Evolutionary conservation across 2,888 invertebrate genomes (phyloP).

Genomic region (Parasteatoda lunata): DNA sequence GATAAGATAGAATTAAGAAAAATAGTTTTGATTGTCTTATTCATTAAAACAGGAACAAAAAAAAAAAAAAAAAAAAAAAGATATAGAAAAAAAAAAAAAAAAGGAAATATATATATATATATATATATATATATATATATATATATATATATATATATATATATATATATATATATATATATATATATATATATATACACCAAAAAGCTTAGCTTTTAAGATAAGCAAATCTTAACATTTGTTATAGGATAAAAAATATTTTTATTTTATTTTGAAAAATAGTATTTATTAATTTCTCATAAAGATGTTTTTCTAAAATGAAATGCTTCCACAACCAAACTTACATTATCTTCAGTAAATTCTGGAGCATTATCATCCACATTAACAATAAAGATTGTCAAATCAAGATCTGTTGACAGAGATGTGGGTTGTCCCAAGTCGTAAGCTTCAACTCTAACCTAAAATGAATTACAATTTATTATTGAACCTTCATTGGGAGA

Average conservation of each 20-base stretch:
- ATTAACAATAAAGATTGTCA: constrained; percentile 90
- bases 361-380: constrained; percentile 92
- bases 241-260: not conserved
- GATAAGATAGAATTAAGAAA: too few species aligned
- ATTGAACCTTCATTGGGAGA: too few species aligned
- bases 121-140: too few species aligned
- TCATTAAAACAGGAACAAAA: too few species aligned
- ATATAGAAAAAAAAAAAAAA: not conserved
- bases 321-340: constrained; percentile 65
- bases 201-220: not conserved
- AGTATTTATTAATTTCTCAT: not conserved
- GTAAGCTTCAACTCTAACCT: constrained; percentile 92
- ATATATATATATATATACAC: constrained; percentile 7
- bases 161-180: not conserved
- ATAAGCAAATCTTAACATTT: not conserved
- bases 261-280: not conserved
- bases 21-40: too few species aligned
- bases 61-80: not conserved
- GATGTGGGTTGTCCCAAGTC: constrained; percentile 91
- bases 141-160: constrained; percentile 6
- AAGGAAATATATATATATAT: not conserved
- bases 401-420: constrained; percentile 88
- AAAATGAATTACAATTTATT: constrained; percentile 15
- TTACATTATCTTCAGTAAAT: constrained; percentile 83
- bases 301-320: too few species aligned